A percentile compares a stretch with the other conserved stretches of the same genome.
Evolutionary conservation across 2,113 vertebrate species (phyloP).

Genomic region (Callorhinus ursinus): DNA sequence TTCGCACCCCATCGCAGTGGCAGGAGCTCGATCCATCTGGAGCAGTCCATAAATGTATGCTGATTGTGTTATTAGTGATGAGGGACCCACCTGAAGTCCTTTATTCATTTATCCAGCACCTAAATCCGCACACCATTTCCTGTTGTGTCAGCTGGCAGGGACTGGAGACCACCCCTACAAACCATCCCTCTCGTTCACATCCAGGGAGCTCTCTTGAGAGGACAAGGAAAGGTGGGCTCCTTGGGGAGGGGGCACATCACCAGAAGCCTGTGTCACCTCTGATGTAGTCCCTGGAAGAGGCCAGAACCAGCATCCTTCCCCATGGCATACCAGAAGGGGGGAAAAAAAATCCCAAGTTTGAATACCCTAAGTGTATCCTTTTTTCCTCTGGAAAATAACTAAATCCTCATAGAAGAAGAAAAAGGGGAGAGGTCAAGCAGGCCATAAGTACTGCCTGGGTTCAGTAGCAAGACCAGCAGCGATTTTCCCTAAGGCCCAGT

Average conservation of each 20-base stretch:
- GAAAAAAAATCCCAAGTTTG: neutral
- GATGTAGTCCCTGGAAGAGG: neutral
- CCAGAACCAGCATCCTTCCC: neutral
- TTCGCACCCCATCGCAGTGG: rapidly evolving
- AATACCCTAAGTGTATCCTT: neutral
- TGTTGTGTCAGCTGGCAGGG: neutral
- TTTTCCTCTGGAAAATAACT: neutral
- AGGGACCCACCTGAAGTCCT: neutral
- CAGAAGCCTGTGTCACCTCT: neutral
- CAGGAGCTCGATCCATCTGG: neutral
- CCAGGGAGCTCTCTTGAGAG: neutral
- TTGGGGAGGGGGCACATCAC: neutral
- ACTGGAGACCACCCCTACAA: neutral
- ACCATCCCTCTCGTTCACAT: neutral
- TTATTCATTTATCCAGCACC: neutral
- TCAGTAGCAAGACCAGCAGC: neutral
- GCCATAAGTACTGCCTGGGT: neutral
- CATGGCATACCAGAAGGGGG: neutral
- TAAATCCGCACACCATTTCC: neutral
- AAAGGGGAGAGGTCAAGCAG: neutral
- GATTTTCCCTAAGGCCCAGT: neutral
- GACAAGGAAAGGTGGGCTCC: neutral
- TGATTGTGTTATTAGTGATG: neutral
- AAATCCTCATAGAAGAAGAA: neutral
- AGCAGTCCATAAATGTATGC: neutral